phyloP scores from a whole-genome alignment of 2,113 vertebrate species.

The Otis tarda region DNA sequence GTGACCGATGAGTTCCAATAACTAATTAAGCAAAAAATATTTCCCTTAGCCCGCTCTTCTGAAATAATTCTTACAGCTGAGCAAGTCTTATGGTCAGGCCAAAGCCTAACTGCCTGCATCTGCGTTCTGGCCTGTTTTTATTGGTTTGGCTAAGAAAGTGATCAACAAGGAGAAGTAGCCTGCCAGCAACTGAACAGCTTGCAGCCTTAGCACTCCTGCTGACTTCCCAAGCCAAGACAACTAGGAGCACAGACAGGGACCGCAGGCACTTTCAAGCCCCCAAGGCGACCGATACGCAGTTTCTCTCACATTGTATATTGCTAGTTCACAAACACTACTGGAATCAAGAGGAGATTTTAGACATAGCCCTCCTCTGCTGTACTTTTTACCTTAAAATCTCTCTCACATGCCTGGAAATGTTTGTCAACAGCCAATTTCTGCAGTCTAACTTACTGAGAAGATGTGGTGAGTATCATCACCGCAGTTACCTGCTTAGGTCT shows the following conservation, averaged over 20 bases:
- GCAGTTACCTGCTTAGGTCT: background rate
- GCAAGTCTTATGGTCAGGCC: background rate
- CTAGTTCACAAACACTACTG: background rate
- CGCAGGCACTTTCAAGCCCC: background rate
- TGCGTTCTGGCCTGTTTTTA: background rate
- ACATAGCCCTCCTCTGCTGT: background rate
- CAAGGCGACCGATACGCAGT: background rate
- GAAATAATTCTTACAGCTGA: conserved; percentile 22
- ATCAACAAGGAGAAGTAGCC: background rate
- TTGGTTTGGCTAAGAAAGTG: background rate
- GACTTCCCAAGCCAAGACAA: background rate
- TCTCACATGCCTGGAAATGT: background rate
- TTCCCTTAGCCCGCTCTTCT: conserved; percentile 13
- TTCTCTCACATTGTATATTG: background rate
- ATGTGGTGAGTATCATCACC: background rate
- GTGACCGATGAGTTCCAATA: background rate
- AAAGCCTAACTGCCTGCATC: background rate
- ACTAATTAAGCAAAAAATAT: conserved; percentile 23
- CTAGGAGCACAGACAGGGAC: background rate
- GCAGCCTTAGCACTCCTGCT: background rate
- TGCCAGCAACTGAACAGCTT: background rate
- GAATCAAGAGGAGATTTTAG: background rate
- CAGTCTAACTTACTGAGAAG: background rate
- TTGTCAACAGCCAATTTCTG: background rate
- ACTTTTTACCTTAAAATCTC: background rate